Conservation (phyloP, 2,888 invertebrate species). For the Drosophila mulleri region DNA sequence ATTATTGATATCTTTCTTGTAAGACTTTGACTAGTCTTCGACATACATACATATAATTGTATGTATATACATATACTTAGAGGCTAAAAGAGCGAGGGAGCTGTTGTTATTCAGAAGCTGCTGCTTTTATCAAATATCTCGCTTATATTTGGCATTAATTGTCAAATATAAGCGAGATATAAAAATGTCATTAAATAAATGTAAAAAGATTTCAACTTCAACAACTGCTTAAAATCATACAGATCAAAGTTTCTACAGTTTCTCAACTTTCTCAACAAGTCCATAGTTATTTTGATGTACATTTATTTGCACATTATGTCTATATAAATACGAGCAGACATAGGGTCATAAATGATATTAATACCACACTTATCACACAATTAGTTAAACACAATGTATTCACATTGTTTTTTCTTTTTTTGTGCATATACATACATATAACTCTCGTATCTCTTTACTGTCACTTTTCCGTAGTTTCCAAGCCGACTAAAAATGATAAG, state of each 20-base stretch:
- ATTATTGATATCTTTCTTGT: background rate
- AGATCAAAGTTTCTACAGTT: background rate
- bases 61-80: no score
- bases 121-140: background rate
- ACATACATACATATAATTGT: background rate
- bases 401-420: conserved; percentile 7
- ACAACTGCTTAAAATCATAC: background rate
- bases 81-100: background rate
- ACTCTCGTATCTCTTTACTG: conserved; percentile 1
- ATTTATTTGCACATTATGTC: background rate
- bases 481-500: conserved; percentile 43
- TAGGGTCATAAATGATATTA: background rate
- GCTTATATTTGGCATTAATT: no score
- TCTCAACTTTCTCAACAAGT: background rate
- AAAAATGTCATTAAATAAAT: background rate
- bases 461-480: conserved; percentile 1
- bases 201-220: background rate
- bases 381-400: conserved; percentile 29
- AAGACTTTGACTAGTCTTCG: background rate
- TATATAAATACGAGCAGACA: background rate
- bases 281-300: background rate
- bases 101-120: background rate
- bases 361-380: conserved; percentile 30
- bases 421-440: background rate
- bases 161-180: no score